Conservation (phyloP, 2,113 vertebrate species). For the Hemicordylus capensis region DNA sequence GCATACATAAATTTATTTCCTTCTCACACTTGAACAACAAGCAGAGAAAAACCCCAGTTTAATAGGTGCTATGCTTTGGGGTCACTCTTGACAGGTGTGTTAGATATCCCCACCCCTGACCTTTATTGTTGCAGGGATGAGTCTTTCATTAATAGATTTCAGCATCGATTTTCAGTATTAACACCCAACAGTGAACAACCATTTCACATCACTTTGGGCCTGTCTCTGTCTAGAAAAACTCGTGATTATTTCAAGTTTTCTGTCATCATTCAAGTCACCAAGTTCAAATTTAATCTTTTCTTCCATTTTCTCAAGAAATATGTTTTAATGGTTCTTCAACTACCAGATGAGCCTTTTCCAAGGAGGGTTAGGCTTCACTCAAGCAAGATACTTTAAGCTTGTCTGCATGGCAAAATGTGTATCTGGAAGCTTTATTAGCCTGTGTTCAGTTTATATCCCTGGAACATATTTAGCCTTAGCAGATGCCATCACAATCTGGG, state of each 20-base stretch:
- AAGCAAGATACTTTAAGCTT: neutral
- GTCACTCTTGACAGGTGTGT: neutral
- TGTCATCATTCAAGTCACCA: neutral
- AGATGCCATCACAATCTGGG: neutral
- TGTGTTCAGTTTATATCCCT: neutral
- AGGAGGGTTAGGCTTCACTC: neutral
- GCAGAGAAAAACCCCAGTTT: neutral
- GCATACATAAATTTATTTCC: neutral
- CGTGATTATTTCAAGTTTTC: neutral
- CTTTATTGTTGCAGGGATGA: neutral
- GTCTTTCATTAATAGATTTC: neutral
- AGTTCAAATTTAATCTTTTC: neutral
- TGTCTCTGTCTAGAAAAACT: neutral
- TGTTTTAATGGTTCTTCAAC: neutral
- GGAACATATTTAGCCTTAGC: neutral
- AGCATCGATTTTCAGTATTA: neutral
- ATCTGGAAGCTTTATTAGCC: neutral
- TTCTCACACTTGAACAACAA: no score
- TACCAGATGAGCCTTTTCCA: neutral
- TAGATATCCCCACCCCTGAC: no score
- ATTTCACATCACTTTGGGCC: neutral
- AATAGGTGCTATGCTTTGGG: neutral
- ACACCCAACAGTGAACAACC: neutral
- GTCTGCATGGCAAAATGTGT: neutral
- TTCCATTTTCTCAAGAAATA: neutral